Conservation (phyloP, 2,797 vertebrate genomes). For the Agapornis canus region DNA sequence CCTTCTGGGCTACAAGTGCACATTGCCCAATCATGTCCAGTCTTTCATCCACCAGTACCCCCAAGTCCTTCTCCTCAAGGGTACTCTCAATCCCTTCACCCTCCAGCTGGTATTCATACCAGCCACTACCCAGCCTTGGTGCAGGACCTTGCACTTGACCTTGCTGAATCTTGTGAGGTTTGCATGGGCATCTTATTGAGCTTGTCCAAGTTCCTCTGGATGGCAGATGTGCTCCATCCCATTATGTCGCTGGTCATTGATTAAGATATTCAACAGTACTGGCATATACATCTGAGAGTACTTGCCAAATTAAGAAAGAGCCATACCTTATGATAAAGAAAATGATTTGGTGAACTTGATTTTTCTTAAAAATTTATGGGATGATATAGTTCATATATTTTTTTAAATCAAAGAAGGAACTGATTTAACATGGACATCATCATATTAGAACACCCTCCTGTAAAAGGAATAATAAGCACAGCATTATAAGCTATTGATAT, state of each 20-base stretch:
- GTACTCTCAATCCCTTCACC: neutral
- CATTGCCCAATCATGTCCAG: neutral
- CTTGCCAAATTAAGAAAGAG: neutral
- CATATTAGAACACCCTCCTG: neutral
- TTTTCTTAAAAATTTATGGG: neutral
- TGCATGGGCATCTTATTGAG: neutral
- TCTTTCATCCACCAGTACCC: neutral
- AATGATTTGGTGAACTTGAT: neutral
- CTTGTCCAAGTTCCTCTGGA: neutral
- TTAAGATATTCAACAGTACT: neutral
- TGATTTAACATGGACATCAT: neutral
- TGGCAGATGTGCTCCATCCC: neutral
- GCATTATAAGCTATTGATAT: neutral
- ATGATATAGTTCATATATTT: neutral
- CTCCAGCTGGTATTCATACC: neutral
- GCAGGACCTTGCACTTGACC: neutral
- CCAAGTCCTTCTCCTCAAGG: neutral
- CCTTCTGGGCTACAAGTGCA: neutral
- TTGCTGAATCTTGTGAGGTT: neutral
- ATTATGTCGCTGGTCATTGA: neutral
- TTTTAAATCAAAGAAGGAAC: neutral
- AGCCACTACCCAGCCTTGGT: neutral
- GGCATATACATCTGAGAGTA: neutral
- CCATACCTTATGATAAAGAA: neutral
- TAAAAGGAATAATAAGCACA: neutral